Evolutionary conservation across 2,113 vertebrate species (phyloP).

Genomic region (Leucosticte australis): DNA sequence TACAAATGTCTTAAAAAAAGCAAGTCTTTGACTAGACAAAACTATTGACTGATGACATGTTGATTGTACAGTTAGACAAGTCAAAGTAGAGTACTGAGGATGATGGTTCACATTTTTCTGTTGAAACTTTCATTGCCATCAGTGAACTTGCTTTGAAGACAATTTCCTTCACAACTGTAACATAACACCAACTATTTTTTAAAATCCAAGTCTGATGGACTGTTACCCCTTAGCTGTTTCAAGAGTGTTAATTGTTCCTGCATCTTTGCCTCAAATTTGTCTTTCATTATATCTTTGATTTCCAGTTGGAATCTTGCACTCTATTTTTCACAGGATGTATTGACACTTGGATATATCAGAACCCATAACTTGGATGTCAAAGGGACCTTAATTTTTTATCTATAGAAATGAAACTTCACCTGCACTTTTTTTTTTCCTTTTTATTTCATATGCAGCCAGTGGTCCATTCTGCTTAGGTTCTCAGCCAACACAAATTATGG

Average conservation of each 20-base stretch:
- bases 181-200: not conserved
- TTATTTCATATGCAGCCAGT: not conserved
- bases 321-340: not conserved
- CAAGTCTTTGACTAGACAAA: not conserved
- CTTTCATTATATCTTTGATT: not conserved
- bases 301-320: not conserved
- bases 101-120: not conserved
- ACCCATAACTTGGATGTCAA: not conserved
- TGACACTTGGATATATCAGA: not conserved
- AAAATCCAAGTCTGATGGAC: not conserved
- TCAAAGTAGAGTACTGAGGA: not conserved
- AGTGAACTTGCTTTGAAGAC: not conserved
- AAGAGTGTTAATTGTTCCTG: not conserved
- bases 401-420: not conserved
- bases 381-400: not conserved
- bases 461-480: not conserved
- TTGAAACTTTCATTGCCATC: not conserved
- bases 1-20: not conserved
- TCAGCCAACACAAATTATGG: not conserved
- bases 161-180: not conserved
- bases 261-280: not conserved
- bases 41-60: not conserved
- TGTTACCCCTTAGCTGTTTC: not conserved
- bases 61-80: not conserved
- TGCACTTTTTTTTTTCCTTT: not conserved